Conservation (phyloP, 1,140 invertebrate genomes). For the Drosophila guanche region DNA sequence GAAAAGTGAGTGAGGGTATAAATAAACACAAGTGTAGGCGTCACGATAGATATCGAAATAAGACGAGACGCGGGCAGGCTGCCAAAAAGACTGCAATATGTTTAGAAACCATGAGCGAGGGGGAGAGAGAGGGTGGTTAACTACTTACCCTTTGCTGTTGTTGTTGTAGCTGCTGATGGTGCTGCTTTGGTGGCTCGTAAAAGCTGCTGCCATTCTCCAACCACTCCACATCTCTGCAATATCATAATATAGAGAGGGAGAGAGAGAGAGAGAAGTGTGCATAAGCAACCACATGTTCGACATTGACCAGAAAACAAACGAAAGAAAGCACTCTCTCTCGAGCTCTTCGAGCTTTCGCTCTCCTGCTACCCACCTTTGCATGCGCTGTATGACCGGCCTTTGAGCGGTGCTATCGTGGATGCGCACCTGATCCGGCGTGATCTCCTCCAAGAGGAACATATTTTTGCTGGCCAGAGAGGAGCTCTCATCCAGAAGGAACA, state of each 20-base stretch:
- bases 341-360: slow-evolving; percentile 1
- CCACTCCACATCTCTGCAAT: slow-evolving; percentile 71
- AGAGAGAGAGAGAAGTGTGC: slow-evolving; percentile 16
- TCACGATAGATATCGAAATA: slow-evolving; percentile 64
- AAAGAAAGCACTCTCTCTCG: slow-evolving; percentile 16
- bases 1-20: slow-evolving; percentile 28
- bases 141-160: slow-evolving; percentile 66
- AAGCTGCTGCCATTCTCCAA: slow-evolving; percentile 73
- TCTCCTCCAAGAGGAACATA: slow-evolving; percentile 77
- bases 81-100: slow-evolving; percentile 70
- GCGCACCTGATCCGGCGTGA: slow-evolving; percentile 87
- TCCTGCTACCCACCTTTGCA: slow-evolving; percentile 70
- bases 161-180: slow-evolving; percentile 59
- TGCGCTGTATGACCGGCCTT: slow-evolving; percentile 87
- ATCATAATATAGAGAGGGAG: slow-evolving; percentile 37
- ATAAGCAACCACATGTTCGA: slow-evolving; percentile 70
- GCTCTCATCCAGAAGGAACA: slow-evolving; percentile 73
- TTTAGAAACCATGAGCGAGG: slow-evolving; percentile 31
- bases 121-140: slow-evolving; percentile 11
- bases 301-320: slow-evolving; percentile 77
- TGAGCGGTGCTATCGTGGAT: slow-evolving; percentile 91
- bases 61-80: slow-evolving; percentile 58
- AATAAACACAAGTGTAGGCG: slow-evolving; percentile 71
- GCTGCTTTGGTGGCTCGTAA: slow-evolving; percentile 62
- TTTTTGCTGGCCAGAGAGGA: slow-evolving; percentile 59